phyloP scores from a whole-genome alignment of 2,113 vertebrate species.

The Hippopotamus amphibius region DNA sequence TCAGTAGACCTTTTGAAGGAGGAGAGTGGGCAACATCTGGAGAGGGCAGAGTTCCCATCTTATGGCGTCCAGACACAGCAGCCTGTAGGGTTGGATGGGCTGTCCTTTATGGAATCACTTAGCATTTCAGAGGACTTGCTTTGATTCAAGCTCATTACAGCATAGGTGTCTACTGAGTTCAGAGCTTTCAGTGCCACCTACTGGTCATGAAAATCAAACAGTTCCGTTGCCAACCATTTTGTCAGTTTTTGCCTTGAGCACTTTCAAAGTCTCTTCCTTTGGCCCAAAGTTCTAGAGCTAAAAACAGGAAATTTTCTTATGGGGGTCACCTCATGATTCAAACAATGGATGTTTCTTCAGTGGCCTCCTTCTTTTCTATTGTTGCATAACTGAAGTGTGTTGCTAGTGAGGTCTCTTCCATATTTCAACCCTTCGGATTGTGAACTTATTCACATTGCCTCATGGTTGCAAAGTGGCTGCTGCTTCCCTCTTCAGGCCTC shows the following conservation, averaged over 20 bases:
- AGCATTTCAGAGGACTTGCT: neutral
- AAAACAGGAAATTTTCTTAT: neutral
- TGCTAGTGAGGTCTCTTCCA: neutral
- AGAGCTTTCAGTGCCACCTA: neutral
- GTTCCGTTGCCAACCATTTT: neutral
- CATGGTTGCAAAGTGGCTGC: neutral
- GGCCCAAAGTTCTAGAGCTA: neutral
- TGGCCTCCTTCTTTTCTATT: neutral
- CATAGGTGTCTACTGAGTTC: fast-evolving
- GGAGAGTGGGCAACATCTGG: neutral
- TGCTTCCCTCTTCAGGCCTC: neutral
- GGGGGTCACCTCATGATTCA: neutral
- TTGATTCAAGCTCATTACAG: neutral
- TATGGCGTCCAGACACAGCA: neutral
- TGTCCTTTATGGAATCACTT: neutral
- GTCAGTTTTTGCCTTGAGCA: neutral
- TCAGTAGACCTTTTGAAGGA: neutral
- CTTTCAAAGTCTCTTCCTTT: neutral
- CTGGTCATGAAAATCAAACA: neutral
- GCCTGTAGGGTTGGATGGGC: neutral
- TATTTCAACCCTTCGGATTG: neutral
- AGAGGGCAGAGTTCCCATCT: neutral
- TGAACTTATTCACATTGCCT: neutral
- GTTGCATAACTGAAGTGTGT: slow-evolving; percentile 20
- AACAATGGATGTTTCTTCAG: neutral